A percentile compares a stretch with the other conserved stretches of the same genome.
These are phyloP conservation scores for Sipha maydis DNA, from an alignment of 2,888 invertebrate genomes.

Conservation along the genomic window DNA sequence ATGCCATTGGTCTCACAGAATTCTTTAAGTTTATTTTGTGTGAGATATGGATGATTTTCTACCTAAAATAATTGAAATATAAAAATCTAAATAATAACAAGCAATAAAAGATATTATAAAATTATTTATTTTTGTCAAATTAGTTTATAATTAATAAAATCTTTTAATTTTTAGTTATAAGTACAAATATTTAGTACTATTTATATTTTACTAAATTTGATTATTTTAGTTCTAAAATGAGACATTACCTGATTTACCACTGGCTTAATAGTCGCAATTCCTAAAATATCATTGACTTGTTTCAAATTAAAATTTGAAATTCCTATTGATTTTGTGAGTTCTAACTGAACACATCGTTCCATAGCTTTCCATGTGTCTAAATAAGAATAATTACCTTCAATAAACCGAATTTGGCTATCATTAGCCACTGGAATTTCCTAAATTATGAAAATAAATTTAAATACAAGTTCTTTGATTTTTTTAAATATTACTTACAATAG, in stretches of 20 bases:
- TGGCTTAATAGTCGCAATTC: conserved; percentile 73
- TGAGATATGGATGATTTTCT: conserved; percentile 65
- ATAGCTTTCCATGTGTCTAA: conserved; percentile 78
- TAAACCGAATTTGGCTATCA: neutral
- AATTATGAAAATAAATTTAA: neutral
- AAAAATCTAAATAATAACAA: neutral
- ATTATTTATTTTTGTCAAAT: neutral
- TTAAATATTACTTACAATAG: conserved; percentile 72
- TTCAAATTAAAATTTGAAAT: conserved; percentile 84
- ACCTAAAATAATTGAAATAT: conserved; percentile 7
- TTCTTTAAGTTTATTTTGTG: conserved; percentile 76
- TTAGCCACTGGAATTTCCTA: neutral
- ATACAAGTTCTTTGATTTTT: neutral
- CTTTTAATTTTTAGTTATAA: too few relatives aligned
- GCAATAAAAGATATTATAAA: neutral
- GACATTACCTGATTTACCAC: conserved; percentile 74
- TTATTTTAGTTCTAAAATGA: neutral
- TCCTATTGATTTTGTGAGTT: conserved; percentile 79
- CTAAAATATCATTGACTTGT: conserved; percentile 77
- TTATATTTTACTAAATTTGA: neutral
- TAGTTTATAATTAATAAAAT: neutral
- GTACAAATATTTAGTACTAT: neutral
- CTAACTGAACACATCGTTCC: conserved; percentile 77
- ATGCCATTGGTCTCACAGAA: conserved; percentile 77
- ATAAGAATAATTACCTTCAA: conserved; percentile 41